phyloP scores from a whole-genome alignment of 1,140 invertebrate genomes.

The Lasioglossum albipes region DNA sequence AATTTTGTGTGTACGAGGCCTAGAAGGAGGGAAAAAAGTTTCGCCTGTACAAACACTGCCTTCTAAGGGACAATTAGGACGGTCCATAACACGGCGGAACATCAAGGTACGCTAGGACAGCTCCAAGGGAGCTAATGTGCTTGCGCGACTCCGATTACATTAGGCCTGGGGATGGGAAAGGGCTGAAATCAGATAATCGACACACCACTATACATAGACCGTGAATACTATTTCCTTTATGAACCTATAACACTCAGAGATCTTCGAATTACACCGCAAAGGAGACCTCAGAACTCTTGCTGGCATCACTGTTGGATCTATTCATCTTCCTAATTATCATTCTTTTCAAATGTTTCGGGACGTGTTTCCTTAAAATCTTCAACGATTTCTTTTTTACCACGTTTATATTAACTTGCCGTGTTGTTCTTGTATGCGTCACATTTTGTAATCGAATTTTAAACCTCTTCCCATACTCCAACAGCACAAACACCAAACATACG shows the following conservation, averaged over 20 bases:
- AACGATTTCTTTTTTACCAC: too few species aligned
- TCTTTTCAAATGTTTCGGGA: background rate
- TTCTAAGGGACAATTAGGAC: constrained; percentile 60
- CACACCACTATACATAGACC: constrained; percentile 1
- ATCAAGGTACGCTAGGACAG: constrained; percentile 25
- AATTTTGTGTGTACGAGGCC: constrained; percentile 59
- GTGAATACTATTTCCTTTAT: constrained; percentile 24
- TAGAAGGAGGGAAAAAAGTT: constrained; percentile 49
- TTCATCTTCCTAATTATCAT: too few species aligned
- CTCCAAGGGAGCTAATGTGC: constrained; percentile 52
- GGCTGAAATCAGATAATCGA: constrained; percentile 49
- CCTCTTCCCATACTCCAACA: too few species aligned
- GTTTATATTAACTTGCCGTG: too few species aligned
- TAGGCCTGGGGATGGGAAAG: constrained; percentile 32
- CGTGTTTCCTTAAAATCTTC: too few species aligned
- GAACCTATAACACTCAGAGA: too few species aligned
- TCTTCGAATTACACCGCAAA: too few species aligned
- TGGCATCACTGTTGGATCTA: too few species aligned
- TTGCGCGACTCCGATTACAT: constrained; percentile 55
- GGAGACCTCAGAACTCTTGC: too few species aligned
- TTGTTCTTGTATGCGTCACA: too few species aligned
- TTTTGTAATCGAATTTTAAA: too few species aligned
- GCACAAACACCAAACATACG: too few species aligned
- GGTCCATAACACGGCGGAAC: constrained; percentile 44
- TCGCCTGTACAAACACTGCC: constrained; percentile 37